Base-by-base conservation (phyloP, 2,113 vertebrate species). In the Diadophis punctatus region DNA sequence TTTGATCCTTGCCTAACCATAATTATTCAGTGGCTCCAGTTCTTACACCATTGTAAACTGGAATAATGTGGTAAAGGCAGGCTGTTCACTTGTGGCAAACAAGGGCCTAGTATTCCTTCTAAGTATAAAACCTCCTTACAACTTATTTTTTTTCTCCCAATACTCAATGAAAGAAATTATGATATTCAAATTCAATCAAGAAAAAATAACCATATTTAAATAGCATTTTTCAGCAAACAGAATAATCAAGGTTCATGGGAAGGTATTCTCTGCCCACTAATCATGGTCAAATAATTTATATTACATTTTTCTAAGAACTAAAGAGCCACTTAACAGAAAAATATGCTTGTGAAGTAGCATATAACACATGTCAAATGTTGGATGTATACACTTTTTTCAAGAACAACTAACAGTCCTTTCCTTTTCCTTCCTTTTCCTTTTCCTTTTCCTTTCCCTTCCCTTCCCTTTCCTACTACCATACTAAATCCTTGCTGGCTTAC, bases 51-150 rank as follows among this genome's bases (percentile, higher is more conserved):
- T 10, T 80, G 20, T 80, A 80, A 80, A 80, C 7, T 23, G 34
- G 16, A 80, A 80, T 80, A 80, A 20, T 80, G 34, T 43, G 16
- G 68, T 2, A 88, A 56, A 49, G 93, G 91, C 3, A 43, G 56
- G 46, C 23, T n/a, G 68, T 25, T 46, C 49, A 89, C 92, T 90
- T 51, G 8, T 23, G 34, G 20, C 90, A 95, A 88, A 93, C 12
- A 90, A 85, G 92, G 4, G 52, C 0, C 86, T 27, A 95, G 96
- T 1, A 80, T 88, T 1, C 94, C 93, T 95, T 60, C 88, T 93
- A 96, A 96, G 95, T 49, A 68, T 60, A 87, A 96, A 95, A 7
- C 88, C 63, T 63, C 91, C 51, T 55, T 14, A 46, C 85, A 25
- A 25, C 46, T 30, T 4, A 25, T n/a, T 46, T 46, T 46, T 46